Percentiles rank a stretch among this genome's conserved stretches.
These are phyloP conservation scores for Anthonomus grandis DNA, from an alignment of 1,140 invertebrate species.

Conservation along the genomic window DNA sequence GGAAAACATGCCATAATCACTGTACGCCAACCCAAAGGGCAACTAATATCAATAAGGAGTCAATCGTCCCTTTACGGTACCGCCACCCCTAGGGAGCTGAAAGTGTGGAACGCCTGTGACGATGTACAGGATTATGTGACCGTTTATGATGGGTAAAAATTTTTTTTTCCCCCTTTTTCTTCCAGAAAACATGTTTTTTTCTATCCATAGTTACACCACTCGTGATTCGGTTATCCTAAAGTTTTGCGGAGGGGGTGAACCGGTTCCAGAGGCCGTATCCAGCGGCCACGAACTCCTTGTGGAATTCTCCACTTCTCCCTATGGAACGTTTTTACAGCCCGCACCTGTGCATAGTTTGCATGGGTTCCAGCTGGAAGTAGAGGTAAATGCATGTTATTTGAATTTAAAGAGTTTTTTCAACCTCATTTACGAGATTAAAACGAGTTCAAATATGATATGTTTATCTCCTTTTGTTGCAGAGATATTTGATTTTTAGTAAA, in stretches of 20 bases:
- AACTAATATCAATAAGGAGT: conserved; percentile 75
- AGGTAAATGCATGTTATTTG: conserved; percentile 55
- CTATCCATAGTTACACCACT: conserved; percentile 81
- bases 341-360: conserved; percentile 72
- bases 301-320: conserved; percentile 86
- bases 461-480: background rate
- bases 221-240: conserved; percentile 82
- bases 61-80: conserved; percentile 58
- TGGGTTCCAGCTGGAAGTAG: conserved; percentile 84
- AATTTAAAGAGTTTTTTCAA: background rate
- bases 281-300: conserved; percentile 82
- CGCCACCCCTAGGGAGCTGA: conserved; percentile 44
- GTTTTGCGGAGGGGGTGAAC: conserved; percentile 83
- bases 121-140: conserved; percentile 85
- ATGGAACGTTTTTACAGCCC: conserved; percentile 80
- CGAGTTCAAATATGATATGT: background rate
- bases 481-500: too few relatives aligned
- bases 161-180: too few relatives aligned
- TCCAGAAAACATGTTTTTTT: too few relatives aligned
- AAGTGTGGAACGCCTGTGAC: conserved; percentile 80
- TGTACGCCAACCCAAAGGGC: conserved; percentile 77
- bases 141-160: conserved; percentile 65
- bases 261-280: conserved; percentile 76
- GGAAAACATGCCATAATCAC: conserved; percentile 78
- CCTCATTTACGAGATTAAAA: background rate